phyloP scores from a whole-genome alignment of 1,140 invertebrate species.

The Plodia interpunctella region DNA sequence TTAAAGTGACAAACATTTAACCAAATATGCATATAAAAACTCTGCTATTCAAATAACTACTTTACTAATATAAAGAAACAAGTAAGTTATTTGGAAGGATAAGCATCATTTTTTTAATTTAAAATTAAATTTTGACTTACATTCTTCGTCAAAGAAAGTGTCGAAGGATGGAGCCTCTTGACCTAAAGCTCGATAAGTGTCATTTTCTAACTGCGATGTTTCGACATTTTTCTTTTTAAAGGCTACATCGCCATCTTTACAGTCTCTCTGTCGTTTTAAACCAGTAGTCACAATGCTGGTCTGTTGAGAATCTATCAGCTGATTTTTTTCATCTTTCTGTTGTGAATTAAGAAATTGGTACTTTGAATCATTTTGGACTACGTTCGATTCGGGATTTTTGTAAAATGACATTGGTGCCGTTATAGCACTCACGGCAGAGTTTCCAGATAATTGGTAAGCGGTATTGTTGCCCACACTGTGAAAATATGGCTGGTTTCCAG shows the following conservation, averaged over 20 bases:
- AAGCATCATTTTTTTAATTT: no score
- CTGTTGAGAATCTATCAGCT: background rate
- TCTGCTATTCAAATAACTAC: no score
- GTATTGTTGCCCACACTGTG: background rate
- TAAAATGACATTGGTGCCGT: background rate
- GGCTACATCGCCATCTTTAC: background rate
- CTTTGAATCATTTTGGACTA: background rate
- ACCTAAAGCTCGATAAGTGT: background rate
- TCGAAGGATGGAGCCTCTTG: conserved; percentile 13
- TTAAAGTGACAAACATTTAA: no score
- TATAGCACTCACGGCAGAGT: no score
- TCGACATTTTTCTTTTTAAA: conserved; percentile 14
- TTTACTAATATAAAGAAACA: no score
- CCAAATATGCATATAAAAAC: no score
- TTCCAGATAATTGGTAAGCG: background rate
- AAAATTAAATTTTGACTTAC: conserved; percentile 18
- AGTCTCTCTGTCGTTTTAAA: conserved; percentile 14
- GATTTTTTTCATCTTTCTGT: no score
- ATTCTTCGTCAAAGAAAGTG: conserved; percentile 20
- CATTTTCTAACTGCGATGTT: background rate
- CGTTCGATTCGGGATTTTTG: no score
- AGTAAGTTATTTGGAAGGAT: no score
- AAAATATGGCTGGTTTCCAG: no score
- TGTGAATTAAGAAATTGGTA: background rate
- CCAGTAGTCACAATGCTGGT: background rate